Conservation (phyloP, 2,888 invertebrate species). For the Leptopilina drosophilae region DNA sequence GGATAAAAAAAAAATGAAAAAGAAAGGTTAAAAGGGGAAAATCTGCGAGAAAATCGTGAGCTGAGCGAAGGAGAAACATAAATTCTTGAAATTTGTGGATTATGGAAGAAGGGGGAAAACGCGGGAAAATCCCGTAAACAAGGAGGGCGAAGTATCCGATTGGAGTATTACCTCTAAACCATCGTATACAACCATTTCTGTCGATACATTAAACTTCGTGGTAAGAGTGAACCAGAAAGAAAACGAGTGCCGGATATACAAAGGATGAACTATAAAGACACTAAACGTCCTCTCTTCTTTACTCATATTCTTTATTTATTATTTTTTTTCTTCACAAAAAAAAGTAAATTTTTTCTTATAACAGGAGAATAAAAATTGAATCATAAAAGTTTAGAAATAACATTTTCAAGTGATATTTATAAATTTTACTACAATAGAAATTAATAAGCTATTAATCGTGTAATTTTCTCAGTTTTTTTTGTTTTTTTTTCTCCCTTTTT, state of each 20-base stretch:
- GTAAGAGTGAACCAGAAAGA: slow-evolving; percentile 43
- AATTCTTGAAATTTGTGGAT: slow-evolving; percentile 64
- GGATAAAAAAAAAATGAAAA: background rate
- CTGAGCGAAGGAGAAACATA: slow-evolving; percentile 54
- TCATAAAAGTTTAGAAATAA: background rate
- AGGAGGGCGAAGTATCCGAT: slow-evolving; percentile 52
- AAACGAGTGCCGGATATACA: slow-evolving; percentile 52
- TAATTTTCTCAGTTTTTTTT: no score
- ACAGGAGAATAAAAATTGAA: background rate
- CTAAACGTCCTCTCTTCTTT: slow-evolving; percentile 54
- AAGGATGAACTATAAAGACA: slow-evolving; percentile 56
- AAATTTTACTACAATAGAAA: no score
- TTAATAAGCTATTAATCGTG: no score
- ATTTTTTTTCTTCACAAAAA: background rate
- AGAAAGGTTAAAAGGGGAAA: slow-evolving; percentile 39
- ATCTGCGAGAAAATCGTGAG: slow-evolving; percentile 37
- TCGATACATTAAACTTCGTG: slow-evolving; percentile 62
- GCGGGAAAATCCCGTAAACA: slow-evolving; percentile 54
- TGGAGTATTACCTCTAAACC: slow-evolving; percentile 58
- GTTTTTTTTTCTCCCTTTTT: no score
- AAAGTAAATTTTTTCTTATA: slow-evolving; percentile 15
- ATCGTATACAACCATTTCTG: slow-evolving; percentile 58
- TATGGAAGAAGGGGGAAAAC: slow-evolving; percentile 44
- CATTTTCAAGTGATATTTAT: background rate
- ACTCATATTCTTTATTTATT: slow-evolving; percentile 14